Evolutionary conservation across 2,113 vertebrate genomes (phyloP), one percentile per base, ranked within the genome.

Genomic region (Perognathus longimembris): DNA sequence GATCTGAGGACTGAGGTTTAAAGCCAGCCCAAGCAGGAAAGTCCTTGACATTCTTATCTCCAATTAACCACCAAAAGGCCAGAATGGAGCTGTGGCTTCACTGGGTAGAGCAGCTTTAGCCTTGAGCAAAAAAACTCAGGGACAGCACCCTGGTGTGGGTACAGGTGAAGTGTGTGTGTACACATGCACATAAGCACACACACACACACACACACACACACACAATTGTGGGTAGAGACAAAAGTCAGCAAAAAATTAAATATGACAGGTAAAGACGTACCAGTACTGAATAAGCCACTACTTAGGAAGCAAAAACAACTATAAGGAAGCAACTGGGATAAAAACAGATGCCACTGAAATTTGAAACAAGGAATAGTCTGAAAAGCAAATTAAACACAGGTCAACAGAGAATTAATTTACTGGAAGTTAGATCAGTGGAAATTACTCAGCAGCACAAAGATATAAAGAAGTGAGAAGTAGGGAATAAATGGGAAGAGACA

Each of bases 371-470:
- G 24, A 54, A 64, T 30, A 89, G 74, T 54, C 36, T 66, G 64
- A 75, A 57, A 64, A 57, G 34, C 74, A 84, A 75, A 69, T 76
- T 91, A 84, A 76, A 77, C 36, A 80, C 26, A 69, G 88, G 88
- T 80, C 88, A 85, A 85, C 36, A 69, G 75, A 85, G 69, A 86
- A 74, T 61, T 85, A 57, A 80, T 61, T 74, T 80, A 67, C 67
- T 38, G 28, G 82, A 80, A 50, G 32, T 36, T 38, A 36, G 24
- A 67, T 36, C 36, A 75, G 61, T 86, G 76, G 67, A 80, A 66
- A 54, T 80, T 32, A 59, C 38, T 42, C 85, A 32, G 54, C 9
- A 15, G 26, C 12, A 71, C 20, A 61, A 18, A 83, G n/a, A 83
- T 63, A 50, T 67, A 74, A 67, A 67, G 50, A 69, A 36, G 63